Percentiles rank a stretch among this genome's conserved stretches.
These are phyloP conservation scores for Proctacanthus coquilletti DNA, from an alignment of 1,140 invertebrate species.

Conservation along the genomic window DNA sequence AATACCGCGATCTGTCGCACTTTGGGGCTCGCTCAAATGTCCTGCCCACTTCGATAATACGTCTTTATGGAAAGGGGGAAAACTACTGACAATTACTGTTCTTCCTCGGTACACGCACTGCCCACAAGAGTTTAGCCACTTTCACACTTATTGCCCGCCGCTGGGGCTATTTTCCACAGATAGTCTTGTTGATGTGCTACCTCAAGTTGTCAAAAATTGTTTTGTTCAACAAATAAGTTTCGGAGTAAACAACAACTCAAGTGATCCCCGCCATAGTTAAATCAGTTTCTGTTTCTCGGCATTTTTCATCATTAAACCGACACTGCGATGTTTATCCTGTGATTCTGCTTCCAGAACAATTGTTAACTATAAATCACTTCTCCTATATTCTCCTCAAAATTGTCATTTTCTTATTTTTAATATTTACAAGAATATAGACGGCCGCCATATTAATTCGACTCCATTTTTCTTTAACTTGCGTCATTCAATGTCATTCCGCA, in stretches of 20 bases:
- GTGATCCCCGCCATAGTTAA: conserved; percentile 4
- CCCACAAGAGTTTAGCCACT: too few species aligned
- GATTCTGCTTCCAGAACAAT: not conserved
- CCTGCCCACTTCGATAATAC: too few species aligned
- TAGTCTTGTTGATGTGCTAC: too few species aligned
- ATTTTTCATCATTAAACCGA: not conserved
- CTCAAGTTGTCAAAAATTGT: not conserved
- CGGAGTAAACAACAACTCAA: conserved; percentile 2
- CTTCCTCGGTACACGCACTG: too few species aligned
- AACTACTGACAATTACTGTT: too few species aligned
- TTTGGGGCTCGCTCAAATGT: too few species aligned
- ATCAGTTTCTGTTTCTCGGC: not conserved
- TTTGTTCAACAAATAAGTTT: not conserved
- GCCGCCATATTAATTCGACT: conserved; percentile 7
- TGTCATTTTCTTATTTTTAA: conserved; percentile 4
- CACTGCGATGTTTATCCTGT: not conserved
- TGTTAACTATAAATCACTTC: not conserved
- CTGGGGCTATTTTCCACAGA: too few species aligned
- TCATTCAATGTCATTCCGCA: too few species aligned
- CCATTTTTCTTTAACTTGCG: too few species aligned
- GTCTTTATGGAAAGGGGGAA: too few species aligned
- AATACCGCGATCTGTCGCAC: too few species aligned
- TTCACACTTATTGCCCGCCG: too few species aligned
- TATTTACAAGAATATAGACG: conserved; percentile 7
- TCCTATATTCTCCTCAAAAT: not conserved